Evolutionary conservation across 2,888 invertebrate species (phyloP).

Genomic region (Mellilla xanthometata): DNA sequence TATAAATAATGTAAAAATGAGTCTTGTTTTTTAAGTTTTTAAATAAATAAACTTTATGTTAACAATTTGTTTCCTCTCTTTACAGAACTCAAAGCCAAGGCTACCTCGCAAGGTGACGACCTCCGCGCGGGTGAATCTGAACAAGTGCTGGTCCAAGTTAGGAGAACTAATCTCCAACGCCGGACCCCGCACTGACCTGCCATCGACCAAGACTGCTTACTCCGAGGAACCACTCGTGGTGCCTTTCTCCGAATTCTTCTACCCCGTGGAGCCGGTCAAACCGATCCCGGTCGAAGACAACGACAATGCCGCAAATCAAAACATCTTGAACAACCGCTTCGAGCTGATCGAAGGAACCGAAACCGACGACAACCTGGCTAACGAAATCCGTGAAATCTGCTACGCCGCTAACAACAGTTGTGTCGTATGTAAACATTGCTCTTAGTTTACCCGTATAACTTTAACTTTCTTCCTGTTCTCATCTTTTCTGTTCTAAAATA

Average conservation of each 20-base stretch:
- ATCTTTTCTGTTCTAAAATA: constrained; percentile 52
- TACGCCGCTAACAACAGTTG: constrained; percentile 63
- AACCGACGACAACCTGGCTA: constrained; percentile 82
- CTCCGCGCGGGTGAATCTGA: constrained; percentile 84
- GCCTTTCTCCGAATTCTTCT: constrained; percentile 69
- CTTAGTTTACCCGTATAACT: constrained; percentile 43
- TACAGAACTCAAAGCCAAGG: constrained; percentile 80
- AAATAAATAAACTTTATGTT: neutral
- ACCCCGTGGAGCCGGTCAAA: constrained; percentile 68
- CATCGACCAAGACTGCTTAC: constrained; percentile 75
- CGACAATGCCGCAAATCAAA: constrained; percentile 75
- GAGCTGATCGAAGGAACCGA: constrained; percentile 68
- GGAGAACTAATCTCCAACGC: constrained; percentile 80
- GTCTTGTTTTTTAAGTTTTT: neutral
- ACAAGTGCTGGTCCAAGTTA: constrained; percentile 85
- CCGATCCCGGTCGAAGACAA: constrained; percentile 65
- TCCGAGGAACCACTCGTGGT: constrained; percentile 70
- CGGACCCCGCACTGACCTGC: constrained; percentile 69
- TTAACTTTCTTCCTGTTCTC: constrained; percentile 35
- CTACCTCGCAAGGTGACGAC: constrained; percentile 81
- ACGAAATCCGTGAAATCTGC: constrained; percentile 82
- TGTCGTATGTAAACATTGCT: constrained; percentile 75
- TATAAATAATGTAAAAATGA: neutral
- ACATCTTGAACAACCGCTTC: constrained; percentile 68
- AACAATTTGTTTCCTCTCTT: constrained; percentile 45